Evolutionary conservation across 2,113 vertebrate genomes (phyloP), one percentile per base, ranked within the genome.

Genomic region (Dendropsophus ebraccatus): DNA sequence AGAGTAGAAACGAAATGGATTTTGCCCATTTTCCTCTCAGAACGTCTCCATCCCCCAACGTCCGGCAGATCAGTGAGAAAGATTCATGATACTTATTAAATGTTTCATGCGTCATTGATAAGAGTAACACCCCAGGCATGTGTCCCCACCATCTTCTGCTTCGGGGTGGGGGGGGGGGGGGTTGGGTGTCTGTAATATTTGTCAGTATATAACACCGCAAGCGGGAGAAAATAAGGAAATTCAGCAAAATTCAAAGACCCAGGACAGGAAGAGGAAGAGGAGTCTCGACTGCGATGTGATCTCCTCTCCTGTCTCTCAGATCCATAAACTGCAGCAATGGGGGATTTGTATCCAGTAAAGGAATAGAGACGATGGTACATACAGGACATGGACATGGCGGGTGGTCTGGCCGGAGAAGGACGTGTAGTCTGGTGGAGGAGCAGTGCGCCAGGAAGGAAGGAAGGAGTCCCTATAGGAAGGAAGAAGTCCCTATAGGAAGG

Each of bases 91-190:
- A 0, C 17, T 52, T 76, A 28, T 75, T 47, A 30, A 76, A 30
- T 30, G 45, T 28, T 76, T 76, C 73, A 76, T 52, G 47, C 30
- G 25, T 25, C 77, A 62, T 80, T 62, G 35, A 80, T 60, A 41
- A 21, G 45, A n/a, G 77, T 62, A 14, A 52, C 45, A 21, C 77
- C 28, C n/a, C 7, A 1, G 35, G 77, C 54, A 25, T 16, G 45
- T 60, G 41, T 41, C 12, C 45, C 41, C 32, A 25, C 45, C n/a
- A 62, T 80, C 32, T 21, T 62, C 9, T 77, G 49, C 49, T 32
- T 8, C 21, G 8, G 50, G 52, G n/a, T 12, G 7, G 10, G 56
- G n/a, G 11, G 11, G 50, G 11, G 56, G 32, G 3, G 76, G 37
- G 32, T 37, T 79, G 32, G 3, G 76, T 37, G 32, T 37, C 60